phyloP scores from a whole-genome alignment of 37 sponge, comb jelly and placozoan genomes.

The Diacarnus erythraeanus region DNA sequence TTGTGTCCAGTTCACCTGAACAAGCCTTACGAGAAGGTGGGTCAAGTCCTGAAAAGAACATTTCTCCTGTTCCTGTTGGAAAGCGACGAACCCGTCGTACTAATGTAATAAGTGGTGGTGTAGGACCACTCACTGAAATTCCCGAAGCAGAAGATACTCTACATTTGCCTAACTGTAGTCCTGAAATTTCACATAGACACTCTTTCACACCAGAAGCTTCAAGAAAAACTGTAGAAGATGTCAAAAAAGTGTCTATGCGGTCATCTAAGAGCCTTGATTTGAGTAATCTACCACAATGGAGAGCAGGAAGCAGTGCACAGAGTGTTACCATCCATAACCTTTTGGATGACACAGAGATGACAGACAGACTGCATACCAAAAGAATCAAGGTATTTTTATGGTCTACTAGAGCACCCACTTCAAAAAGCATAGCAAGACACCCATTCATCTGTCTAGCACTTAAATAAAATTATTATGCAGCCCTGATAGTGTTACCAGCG shows the following conservation, averaged over 20 bases:
- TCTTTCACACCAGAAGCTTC: slow-evolving; percentile 36
- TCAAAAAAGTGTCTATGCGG: background rate
- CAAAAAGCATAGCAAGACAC: too few relatives aligned
- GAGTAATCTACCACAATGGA: slow-evolving; percentile 28
- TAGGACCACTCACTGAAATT: background rate
- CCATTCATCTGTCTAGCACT: too few relatives aligned
- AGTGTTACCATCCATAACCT: slow-evolving; percentile 26
- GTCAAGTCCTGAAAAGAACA: background rate
- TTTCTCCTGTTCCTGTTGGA: background rate
- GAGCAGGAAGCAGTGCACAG: slow-evolving; percentile 1
- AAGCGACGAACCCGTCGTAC: background rate
- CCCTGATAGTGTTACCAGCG: too few relatives aligned
- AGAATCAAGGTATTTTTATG: slow-evolving; percentile 22
- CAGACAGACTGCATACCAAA: slow-evolving; percentile 41
- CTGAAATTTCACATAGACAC: slow-evolving; percentile 4
- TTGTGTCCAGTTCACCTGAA: background rate
- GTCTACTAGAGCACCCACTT: too few relatives aligned
- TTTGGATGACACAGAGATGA: slow-evolving; percentile 11
- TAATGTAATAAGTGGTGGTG: background rate
- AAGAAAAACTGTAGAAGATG: background rate
- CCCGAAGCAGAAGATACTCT: background rate
- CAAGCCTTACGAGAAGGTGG: background rate
- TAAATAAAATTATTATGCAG: too few relatives aligned
- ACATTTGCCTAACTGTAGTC: too few relatives aligned
- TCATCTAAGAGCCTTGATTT: slow-evolving; percentile 34